Percentiles rank a stretch among this genome's conserved stretches.
phyloP scores from a whole-genome alignment of 2,888 invertebrate species.

The Phortica okadai region DNA sequence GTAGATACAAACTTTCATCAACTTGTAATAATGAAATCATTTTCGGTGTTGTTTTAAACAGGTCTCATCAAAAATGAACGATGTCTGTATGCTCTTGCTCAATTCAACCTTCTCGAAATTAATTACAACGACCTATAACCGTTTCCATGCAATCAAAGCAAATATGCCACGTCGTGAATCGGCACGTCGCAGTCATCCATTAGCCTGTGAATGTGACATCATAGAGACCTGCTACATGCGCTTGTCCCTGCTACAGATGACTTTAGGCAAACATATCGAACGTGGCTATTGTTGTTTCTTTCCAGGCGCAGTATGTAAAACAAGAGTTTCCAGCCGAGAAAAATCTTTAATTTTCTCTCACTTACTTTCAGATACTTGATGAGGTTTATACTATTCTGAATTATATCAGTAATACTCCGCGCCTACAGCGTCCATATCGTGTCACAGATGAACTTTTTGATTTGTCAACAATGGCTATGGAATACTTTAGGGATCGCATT shows the following conservation, averaged over 20 bases:
- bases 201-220: conserved; percentile 94
- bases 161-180: conserved; percentile 94
- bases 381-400: conserved; percentile 91
- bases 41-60: conserved; percentile 69
- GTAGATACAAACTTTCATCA: too few species aligned
- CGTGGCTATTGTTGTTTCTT: conserved; percentile 95
- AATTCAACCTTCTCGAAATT: conserved; percentile 91
- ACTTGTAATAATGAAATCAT: too few species aligned
- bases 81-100: conserved; percentile 85
- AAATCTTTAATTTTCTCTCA: neutral
- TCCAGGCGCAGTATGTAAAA: conserved; percentile 88
- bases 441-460: conserved; percentile 96
- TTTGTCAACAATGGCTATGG: conserved; percentile 98
- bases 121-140: conserved; percentile 89
- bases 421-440: conserved; percentile 91
- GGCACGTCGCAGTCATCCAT: conserved; percentile 91
- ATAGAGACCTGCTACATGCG: conserved; percentile 96
- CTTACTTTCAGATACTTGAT: conserved; percentile 85
- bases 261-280: conserved; percentile 96
- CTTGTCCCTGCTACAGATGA: conserved; percentile 93
- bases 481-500: conserved; percentile 96
- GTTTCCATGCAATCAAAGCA: conserved; percentile 91
- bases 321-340: neutral
- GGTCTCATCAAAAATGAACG: conserved; percentile 90
- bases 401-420: conserved; percentile 88